Conservation (phyloP, 2,113 vertebrate genomes). For the Castor canadensis region DNA sequence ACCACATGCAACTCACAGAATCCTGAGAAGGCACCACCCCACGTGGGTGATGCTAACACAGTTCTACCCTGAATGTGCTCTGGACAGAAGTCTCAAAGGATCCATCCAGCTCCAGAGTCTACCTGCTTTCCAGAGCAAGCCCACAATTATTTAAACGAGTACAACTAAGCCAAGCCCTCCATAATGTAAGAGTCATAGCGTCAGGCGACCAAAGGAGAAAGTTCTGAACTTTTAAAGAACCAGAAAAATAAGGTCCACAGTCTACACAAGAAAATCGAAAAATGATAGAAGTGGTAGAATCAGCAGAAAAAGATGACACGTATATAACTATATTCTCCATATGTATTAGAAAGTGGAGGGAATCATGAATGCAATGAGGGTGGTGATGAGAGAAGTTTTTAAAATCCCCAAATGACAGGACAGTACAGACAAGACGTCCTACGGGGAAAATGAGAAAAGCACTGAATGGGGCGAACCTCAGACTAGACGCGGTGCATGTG, state of each 20-base stretch:
- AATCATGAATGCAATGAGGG: background rate
- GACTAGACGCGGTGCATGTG: background rate
- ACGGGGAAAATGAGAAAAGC: background rate
- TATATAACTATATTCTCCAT: fast-evolving
- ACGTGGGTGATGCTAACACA: fast-evolving
- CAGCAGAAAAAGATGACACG: background rate
- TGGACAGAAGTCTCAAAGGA: background rate
- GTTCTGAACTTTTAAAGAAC: background rate
- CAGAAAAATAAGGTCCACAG: background rate
- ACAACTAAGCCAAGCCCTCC: background rate
- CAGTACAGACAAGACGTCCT: too few species aligned
- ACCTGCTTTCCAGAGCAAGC: background rate
- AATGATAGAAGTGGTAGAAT: background rate
- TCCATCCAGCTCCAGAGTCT: background rate
- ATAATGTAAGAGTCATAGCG: background rate
- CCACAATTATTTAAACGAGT: background rate
- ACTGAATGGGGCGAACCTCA: too few species aligned
- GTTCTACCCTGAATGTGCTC: fast-evolving
- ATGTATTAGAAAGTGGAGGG: background rate
- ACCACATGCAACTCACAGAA: background rate
- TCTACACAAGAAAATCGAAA: background rate
- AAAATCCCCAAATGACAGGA: background rate
- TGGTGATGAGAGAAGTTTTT: background rate
- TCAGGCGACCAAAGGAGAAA: background rate
- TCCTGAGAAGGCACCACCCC: background rate